phyloP scores from a whole-genome alignment of 2,888 invertebrate species.

The Anagyrus pseudococci region DNA sequence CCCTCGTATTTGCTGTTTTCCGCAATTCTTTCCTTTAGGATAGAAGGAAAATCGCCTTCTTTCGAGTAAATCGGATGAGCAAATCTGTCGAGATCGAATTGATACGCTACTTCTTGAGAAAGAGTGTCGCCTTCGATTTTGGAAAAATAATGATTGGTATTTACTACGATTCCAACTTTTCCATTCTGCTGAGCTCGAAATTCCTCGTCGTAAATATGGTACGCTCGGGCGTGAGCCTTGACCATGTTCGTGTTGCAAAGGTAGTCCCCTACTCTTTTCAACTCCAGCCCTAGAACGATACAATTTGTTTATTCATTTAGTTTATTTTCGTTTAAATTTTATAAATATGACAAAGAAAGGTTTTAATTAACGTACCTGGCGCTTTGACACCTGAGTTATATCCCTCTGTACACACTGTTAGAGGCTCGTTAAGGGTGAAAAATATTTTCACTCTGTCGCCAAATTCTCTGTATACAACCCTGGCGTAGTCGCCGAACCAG shows the following conservation, averaged over 20 bases:
- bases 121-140: constrained; percentile 26
- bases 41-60: constrained; percentile 62
- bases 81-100: constrained; percentile 62
- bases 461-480: constrained; percentile 64
- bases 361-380: constrained; percentile 3
- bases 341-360: too few species aligned
- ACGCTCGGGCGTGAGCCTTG: constrained; percentile 76
- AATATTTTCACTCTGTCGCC: constrained; percentile 69
- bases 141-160: constrained; percentile 21
- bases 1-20: constrained; percentile 59
- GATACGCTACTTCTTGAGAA: constrained; percentile 36
- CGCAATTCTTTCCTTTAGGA: constrained; percentile 60
- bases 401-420: constrained; percentile 64
- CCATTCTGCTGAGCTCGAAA: constrained; percentile 68
- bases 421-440: constrained; percentile 82
- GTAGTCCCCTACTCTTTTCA: constrained; percentile 66
- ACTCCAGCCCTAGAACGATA: constrained; percentile 24
- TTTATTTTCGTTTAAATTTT: constrained; percentile 65
- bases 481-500: constrained; percentile 69
- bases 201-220: constrained; percentile 69
- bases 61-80: constrained; percentile 61
- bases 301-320: too few species aligned
- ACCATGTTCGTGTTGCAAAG: constrained; percentile 75
- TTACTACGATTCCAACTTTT: constrained; percentile 47
- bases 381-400: constrained; percentile 54